Evolutionary conservation across 2,888 invertebrate genomes (phyloP).

Genomic region (Sphaeridia pumilis): DNA sequence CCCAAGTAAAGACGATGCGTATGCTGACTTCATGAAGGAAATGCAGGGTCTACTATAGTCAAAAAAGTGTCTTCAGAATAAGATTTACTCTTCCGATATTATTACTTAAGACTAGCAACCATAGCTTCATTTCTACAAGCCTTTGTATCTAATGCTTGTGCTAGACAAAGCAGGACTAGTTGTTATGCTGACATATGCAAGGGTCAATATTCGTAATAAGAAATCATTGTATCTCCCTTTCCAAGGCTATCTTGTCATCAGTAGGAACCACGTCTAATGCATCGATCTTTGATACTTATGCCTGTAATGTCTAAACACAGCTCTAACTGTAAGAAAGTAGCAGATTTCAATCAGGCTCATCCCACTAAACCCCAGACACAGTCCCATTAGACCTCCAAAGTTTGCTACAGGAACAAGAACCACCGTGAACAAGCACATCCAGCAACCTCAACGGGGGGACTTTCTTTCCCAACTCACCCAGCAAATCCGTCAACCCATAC

Average conservation of each 20-base stretch:
- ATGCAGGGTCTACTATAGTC: conserved; percentile 79
- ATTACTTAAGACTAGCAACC: not conserved
- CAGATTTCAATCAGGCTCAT: conserved; percentile 23
- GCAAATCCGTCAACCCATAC: conserved; percentile 27
- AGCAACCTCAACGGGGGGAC: not conserved
- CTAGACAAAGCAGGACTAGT: no score
- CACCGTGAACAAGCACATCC: not conserved
- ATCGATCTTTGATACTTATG: not conserved
- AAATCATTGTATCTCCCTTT: no score
- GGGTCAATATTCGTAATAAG: no score
- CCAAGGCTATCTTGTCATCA: no score
- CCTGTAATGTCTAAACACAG: conserved; percentile 17
- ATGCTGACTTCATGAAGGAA: conserved; percentile 97
- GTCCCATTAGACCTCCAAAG: conserved; percentile 23
- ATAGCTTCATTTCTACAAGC: no score
- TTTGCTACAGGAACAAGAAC: conserved; percentile 8
- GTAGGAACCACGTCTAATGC: no score
- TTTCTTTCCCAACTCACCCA: conserved; percentile 16
- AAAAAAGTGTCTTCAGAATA: not conserved
- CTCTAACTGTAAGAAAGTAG: conserved; percentile 25
- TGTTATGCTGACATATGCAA: no score
- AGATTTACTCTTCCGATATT: not conserved
- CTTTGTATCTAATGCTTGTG: no score
- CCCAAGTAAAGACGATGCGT: conserved; percentile 90
- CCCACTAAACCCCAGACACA: conserved; percentile 24